Conservation (phyloP, 2,797 vertebrate genomes). For the Phrynocephalus guinanensis region DNA sequence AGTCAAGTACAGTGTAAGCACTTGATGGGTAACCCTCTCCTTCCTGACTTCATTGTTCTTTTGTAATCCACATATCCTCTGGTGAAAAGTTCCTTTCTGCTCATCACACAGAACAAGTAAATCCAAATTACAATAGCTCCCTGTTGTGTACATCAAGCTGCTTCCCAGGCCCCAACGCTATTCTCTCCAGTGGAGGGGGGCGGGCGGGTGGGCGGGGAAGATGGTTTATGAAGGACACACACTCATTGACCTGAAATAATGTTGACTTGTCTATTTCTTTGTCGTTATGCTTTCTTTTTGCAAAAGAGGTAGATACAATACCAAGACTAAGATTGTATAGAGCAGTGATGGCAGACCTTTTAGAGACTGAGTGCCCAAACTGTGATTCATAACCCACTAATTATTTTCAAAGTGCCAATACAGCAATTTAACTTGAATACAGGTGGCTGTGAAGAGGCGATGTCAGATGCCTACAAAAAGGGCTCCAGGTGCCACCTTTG, state of each 20-base stretch:
- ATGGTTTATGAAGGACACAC: neutral
- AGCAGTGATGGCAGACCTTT: too few relatives aligned
- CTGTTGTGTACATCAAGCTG: conserved; percentile 43
- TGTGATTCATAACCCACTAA: too few relatives aligned
- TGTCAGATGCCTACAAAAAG: neutral
- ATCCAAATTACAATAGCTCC: neutral
- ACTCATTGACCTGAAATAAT: neutral
- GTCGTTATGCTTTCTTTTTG: neutral
- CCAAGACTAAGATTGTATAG: neutral
- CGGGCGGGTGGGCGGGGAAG: neutral
- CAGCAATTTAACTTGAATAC: too few relatives aligned
- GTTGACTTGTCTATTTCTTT: conserved; percentile 7
- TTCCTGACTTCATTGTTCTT: conserved; percentile 58
- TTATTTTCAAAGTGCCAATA: too few relatives aligned
- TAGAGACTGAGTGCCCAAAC: too few relatives aligned
- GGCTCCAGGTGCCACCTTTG: too few relatives aligned
- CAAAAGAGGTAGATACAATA: neutral
- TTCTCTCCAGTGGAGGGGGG: neutral
- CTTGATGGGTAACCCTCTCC: conserved; percentile 36
- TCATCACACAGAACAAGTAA: conserved; percentile 40
- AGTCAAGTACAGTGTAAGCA: conserved; percentile 74
- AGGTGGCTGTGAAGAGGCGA: too few relatives aligned
- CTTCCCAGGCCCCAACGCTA: neutral
- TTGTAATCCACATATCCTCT: conserved; percentile 68
- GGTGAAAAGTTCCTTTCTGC: conserved; percentile 66